phyloP scores from a whole-genome alignment of 1,140 invertebrate genomes.

The Anoplolepis gracilipes region DNA sequence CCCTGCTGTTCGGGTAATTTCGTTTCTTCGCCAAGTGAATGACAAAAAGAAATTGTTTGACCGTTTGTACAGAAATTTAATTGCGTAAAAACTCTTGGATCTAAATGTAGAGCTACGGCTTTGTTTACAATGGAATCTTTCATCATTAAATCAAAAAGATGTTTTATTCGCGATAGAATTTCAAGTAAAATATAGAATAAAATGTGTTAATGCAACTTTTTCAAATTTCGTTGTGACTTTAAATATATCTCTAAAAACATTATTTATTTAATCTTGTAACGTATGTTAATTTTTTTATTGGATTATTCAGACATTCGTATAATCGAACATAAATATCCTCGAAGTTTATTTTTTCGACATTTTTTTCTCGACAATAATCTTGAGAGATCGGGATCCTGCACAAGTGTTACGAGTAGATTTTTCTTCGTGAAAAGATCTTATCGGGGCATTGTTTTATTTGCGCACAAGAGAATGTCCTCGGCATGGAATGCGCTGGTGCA shows the following conservation, averaged over 20 bases:
- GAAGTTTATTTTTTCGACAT: neutral
- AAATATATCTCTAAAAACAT: neutral
- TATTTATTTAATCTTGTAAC: neutral
- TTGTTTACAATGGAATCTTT: neutral
- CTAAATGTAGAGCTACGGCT: neutral
- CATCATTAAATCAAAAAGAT: neutral
- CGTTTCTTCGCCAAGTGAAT: conserved; percentile 12
- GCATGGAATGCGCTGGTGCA: conserved; percentile 53
- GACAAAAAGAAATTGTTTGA: neutral
- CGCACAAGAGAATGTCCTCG: conserved; percentile 62
- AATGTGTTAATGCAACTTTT: neutral
- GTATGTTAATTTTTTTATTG: neutral
- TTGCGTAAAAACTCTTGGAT: neutral
- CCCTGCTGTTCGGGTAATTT: conserved; percentile 21
- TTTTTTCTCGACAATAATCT: neutral
- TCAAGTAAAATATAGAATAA: neutral
- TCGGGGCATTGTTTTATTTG: conserved; percentile 64
- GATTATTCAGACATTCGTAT: neutral
- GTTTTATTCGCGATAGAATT: neutral
- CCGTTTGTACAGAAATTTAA: neutral
- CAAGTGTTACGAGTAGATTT: conserved; percentile 20
- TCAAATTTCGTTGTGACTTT: neutral
- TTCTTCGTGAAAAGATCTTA: conserved; percentile 57
- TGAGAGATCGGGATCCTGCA: conserved; percentile 31
- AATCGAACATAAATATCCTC: neutral